Evolutionary conservation across 2,113 vertebrate species (phyloP).

Genomic region (Grus americana): DNA sequence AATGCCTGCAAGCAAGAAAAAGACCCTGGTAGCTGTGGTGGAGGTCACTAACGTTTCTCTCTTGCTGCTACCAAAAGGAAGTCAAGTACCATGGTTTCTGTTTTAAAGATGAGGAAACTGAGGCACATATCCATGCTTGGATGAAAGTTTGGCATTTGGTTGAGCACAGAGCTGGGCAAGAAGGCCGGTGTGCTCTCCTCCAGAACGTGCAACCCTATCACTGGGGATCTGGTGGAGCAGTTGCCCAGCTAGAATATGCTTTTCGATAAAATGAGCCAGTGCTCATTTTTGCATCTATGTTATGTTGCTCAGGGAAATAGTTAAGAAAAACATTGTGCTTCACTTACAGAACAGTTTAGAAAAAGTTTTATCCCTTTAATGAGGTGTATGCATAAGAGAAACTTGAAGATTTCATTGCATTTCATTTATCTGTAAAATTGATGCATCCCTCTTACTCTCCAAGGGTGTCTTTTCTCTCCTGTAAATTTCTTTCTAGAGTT

Average conservation of each 20-base stretch:
- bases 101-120: neutral
- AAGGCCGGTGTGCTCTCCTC: accelerated
- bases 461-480: neutral
- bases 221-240: neutral
- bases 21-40: neutral
- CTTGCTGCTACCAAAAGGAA: neutral
- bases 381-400: neutral
- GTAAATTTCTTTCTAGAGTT: neutral
- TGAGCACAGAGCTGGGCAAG: neutral
- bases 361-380: neutral
- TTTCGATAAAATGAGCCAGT: neutral
- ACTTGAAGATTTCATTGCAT: neutral
- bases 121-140: neutral
- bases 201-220: accelerated
- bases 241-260: neutral
- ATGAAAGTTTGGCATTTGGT: neutral
- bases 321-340: neutral
- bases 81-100: neutral
- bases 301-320: neutral
- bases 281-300: neutral
- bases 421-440: neutral
- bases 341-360: neutral
- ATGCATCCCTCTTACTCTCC: neutral
- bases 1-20: neutral
- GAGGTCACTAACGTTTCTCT: neutral